Conservation (phyloP, 2,797 vertebrate genomes). For the Crocidura indochinensis region DNA sequence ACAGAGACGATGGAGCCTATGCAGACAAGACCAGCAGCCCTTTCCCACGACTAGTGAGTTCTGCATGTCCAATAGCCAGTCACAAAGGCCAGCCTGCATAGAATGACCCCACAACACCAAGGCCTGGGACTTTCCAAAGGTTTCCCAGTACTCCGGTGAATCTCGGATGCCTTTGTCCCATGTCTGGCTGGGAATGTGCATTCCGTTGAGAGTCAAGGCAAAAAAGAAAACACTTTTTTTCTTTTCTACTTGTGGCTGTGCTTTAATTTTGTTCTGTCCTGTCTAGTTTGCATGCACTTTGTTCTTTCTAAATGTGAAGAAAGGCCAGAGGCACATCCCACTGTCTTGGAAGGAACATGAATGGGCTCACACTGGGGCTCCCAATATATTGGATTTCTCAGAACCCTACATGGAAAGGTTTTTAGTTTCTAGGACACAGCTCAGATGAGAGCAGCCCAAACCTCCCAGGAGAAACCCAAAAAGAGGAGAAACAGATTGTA, state of each 20-base stretch:
- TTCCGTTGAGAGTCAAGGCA: background rate
- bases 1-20: background rate
- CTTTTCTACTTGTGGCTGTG: background rate
- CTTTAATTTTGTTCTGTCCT: background rate
- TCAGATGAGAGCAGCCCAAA: background rate
- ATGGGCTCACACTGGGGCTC: too few species aligned
- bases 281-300: background rate
- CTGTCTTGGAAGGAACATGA: background rate
- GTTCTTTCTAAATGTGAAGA: background rate
- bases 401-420: constrained; percentile 13
- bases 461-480: background rate
- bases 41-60: constrained; percentile 61
- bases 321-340: background rate
- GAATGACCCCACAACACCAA: background rate
- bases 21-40: background rate
- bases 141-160: background rate
- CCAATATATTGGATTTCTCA: constrained; percentile 26
- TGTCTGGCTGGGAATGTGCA: background rate
- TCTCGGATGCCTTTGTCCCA: background rate
- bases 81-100: constrained; percentile 7
- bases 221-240: background rate
- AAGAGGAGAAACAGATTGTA: background rate
- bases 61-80: background rate
- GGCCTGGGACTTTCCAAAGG: background rate
- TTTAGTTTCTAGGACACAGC: background rate